Evolutionary conservation across 2,797 vertebrate species (phyloP).

Genomic region (Streptopelia turtur): DNA sequence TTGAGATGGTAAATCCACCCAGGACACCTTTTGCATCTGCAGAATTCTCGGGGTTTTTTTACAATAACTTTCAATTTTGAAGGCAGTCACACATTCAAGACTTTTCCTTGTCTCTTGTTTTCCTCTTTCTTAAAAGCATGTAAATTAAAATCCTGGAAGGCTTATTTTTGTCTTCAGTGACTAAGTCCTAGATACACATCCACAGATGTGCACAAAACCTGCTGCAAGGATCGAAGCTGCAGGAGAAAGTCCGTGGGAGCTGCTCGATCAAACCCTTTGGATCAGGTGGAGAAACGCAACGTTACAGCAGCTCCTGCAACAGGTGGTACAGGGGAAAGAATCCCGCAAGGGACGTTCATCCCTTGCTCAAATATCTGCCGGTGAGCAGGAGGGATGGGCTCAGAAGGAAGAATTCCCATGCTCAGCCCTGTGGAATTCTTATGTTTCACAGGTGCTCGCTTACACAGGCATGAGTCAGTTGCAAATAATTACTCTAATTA

Average conservation of each 20-base stretch:
- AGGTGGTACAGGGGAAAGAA: not conserved
- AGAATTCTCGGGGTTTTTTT: not conserved
- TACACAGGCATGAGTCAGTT: not conserved
- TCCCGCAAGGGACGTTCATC: not conserved
- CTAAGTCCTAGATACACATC: not conserved
- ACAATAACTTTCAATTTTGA: not conserved
- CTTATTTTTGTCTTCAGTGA: not conserved
- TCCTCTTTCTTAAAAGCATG: not conserved
- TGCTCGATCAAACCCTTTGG: not conserved
- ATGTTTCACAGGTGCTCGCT: not conserved
- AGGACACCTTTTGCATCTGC: not conserved
- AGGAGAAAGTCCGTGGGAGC: not conserved
- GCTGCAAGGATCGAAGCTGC: not conserved
- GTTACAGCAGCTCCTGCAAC: not conserved
- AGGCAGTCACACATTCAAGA: not conserved
- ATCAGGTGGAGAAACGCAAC: not conserved
- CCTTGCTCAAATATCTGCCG: not conserved
- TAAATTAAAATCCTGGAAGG: not conserved
- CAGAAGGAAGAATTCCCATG: not conserved
- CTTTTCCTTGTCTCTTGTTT: not conserved
- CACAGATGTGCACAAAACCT: not conserved
- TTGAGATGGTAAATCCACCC: not conserved
- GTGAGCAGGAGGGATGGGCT: not conserved
- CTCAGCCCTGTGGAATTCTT: not conserved
- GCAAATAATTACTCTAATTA: not conserved